Evolutionary conservation across 2,797 vertebrate genomes (phyloP).

Genomic region (Phrynocephalus forsythii): DNA sequence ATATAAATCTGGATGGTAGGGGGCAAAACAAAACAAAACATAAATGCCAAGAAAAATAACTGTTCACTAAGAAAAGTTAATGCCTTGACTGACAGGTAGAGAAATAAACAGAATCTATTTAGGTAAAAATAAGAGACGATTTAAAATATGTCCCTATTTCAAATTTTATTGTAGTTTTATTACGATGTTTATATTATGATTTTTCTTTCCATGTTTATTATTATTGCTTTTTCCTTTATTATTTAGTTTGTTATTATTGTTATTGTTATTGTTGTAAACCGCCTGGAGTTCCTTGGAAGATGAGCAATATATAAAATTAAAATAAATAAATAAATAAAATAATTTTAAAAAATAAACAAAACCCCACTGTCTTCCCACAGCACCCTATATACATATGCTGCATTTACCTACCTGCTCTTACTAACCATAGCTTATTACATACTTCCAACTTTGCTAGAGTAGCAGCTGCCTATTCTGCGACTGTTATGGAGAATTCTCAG

Average conservation of each 20-base stretch:
- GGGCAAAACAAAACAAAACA: rapidly evolving
- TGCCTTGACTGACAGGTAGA: not conserved
- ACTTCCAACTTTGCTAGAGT: not conserved
- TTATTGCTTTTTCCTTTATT: too few relatives aligned
- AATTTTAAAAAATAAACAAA: too few relatives aligned
- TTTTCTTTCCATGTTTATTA: too few relatives aligned
- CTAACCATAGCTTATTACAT: not conserved
- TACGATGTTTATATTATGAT: too few relatives aligned
- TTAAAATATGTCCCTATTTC: not conserved
- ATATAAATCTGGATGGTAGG: not conserved
- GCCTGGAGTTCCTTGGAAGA: too few relatives aligned
- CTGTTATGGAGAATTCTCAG: not conserved
- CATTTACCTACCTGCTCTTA: not conserved
- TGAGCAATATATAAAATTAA: too few relatives aligned
- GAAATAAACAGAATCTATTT: not conserved
- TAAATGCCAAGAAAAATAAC: not conserved
- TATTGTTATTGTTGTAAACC: too few relatives aligned
- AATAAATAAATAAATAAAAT: too few relatives aligned
- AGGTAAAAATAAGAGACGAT: not conserved
- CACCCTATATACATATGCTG: not conserved
- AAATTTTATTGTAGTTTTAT: not conserved
- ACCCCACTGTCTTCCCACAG: too few relatives aligned
- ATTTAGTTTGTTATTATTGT: too few relatives aligned
- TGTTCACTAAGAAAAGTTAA: not conserved
- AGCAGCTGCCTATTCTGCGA: not conserved